These are phyloP conservation scores for Carpatolechia fugitivella DNA, from an alignment of 2,888 invertebrate genomes.

Conservation along the genomic window DNA sequence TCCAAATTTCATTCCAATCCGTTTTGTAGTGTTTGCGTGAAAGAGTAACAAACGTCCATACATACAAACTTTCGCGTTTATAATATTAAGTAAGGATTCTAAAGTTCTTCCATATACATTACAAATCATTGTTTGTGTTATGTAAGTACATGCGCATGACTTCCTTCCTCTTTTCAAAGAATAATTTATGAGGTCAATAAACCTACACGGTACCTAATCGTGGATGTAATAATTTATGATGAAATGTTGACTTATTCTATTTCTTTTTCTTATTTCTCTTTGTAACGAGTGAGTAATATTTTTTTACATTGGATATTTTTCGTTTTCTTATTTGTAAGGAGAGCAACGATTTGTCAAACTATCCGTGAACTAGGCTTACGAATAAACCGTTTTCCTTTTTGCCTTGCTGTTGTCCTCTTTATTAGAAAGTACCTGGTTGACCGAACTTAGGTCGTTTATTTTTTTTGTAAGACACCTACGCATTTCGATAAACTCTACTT, in stretches of 20 bases:
- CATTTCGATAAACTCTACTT: no score
- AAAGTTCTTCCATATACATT: background rate
- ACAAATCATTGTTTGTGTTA: background rate
- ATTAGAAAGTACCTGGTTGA: no score
- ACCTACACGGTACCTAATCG: slow-evolving; percentile 5
- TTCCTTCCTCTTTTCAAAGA: slow-evolving; percentile 10
- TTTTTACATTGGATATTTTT: slow-evolving; percentile 10
- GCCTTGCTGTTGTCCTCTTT: background rate
- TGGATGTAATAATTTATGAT: slow-evolving; percentile 3
- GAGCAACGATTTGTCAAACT: slow-evolving; percentile 13
- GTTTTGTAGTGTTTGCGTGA: no score
- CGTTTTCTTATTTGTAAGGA: slow-evolving; percentile 1
- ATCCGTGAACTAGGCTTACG: background rate
- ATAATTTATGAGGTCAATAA: slow-evolving; percentile 25
- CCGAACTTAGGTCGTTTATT: no score
- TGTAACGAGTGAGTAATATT: slow-evolving; percentile 9
- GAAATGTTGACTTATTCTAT: no score
- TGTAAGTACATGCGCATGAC: background rate
- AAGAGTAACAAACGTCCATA: no score
- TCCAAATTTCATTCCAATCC: no score
- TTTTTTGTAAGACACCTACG: no score
- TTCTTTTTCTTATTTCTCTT: slow-evolving; percentile 23
- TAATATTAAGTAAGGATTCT: no score
- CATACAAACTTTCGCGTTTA: no score
- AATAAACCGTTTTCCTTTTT: background rate